Evolutionary conservation across 2,888 invertebrate species (phyloP).

Genomic region (Gari tellinella): DNA sequence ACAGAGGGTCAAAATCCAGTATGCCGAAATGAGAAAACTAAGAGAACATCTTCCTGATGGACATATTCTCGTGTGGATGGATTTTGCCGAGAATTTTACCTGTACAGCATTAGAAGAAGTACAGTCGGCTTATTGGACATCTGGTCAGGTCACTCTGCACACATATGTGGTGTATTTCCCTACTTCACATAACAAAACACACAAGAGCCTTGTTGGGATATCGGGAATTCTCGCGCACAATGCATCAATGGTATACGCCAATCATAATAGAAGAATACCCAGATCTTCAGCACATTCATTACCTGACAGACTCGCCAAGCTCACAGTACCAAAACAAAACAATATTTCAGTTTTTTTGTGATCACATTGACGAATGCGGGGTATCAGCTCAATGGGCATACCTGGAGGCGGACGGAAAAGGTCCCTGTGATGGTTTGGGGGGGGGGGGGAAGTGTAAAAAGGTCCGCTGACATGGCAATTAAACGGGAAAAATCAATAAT

Average conservation of each 20-base stretch:
- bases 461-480: conserved; percentile 39
- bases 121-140: conserved; percentile 39
- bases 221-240: neutral
- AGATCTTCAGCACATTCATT: conserved; percentile 25
- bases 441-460: conserved; percentile 35
- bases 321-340: conserved; percentile 53
- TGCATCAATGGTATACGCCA: neutral
- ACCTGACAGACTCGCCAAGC: conserved; percentile 58
- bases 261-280: neutral
- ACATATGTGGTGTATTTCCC: conserved; percentile 26
- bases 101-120: conserved; percentile 40
- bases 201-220: conserved; percentile 2
- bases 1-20: conserved; percentile 33
- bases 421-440: conserved; percentile 49
- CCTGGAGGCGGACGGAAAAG: conserved; percentile 49
- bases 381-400: conserved; percentile 45
- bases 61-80: conserved; percentile 43
- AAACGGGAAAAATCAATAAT: conserved; percentile 21
- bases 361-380: conserved; percentile 31
- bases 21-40: conserved; percentile 28
- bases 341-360: conserved; percentile 31
- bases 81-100: conserved; percentile 42
- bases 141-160: conserved; percentile 18
- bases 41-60: conserved; percentile 26
- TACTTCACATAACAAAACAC: neutral